Evolutionary conservation across 64 coral and sea anemone genomes (phyloP).

Genomic region (Dendrophyllia cribrosa): DNA sequence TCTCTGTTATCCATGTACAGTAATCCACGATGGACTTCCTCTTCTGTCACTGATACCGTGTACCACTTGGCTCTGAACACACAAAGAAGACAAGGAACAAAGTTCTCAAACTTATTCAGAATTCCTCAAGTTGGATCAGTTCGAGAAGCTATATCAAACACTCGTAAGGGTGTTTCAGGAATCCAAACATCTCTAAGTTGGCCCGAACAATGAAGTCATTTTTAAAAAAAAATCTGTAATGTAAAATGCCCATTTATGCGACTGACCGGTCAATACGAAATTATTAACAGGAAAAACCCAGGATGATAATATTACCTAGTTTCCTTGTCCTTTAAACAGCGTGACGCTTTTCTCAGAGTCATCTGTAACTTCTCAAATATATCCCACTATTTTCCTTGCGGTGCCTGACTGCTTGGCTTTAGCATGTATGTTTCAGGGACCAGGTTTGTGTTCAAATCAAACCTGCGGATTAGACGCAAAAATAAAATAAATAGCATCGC

Average conservation of each 20-base stretch:
- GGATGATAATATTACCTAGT: background rate
- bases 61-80: background rate
- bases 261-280: too few relatives aligned
- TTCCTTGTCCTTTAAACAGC: constrained; percentile 14
- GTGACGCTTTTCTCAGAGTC: background rate
- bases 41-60: constrained; percentile 3
- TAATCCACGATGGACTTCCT: constrained; percentile 12
- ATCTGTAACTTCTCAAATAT: constrained; percentile 8
- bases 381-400: background rate
- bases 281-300: background rate
- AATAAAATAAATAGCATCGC: background rate
- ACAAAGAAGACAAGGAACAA: background rate
- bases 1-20: background rate
- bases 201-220: too few relatives aligned
- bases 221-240: too few relatives aligned
- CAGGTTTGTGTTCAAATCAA: constrained; percentile 14
- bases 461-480: background rate
- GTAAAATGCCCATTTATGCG: too few relatives aligned
- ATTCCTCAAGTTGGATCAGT: background rate
- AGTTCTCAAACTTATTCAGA: background rate
- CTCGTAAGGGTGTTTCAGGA: too few relatives aligned
- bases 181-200: too few relatives aligned
- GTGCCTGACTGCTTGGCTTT: constrained; percentile 9
- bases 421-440: background rate
- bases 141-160: too few relatives aligned